Percentiles rank a stretch among this genome's conserved stretches.
Conservation (phyloP, 2,113 vertebrate genomes). For the Mohoua ochrocephala region DNA sequence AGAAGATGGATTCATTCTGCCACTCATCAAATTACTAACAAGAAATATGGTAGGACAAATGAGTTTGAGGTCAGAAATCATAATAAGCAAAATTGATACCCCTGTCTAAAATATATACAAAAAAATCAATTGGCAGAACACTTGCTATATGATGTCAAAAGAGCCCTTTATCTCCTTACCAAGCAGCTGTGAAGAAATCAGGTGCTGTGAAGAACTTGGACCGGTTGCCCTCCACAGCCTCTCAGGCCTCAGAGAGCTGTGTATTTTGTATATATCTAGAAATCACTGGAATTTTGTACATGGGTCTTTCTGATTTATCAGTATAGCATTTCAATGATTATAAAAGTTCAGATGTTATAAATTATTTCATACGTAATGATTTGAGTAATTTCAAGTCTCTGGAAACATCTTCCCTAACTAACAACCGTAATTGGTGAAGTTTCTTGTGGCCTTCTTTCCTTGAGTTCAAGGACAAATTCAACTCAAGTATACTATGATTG, state of each 20-base stretch:
- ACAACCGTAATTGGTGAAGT: neutral
- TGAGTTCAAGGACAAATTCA: neutral
- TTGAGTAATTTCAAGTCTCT: neutral
- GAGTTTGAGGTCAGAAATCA: neutral
- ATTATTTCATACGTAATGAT: neutral
- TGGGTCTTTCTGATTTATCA: neutral
- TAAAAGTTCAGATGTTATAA: neutral
- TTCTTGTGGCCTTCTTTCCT: neutral
- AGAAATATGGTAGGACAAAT: neutral
- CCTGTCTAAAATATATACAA: neutral
- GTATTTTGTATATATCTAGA: neutral
- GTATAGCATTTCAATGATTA: neutral
- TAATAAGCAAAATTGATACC: neutral
- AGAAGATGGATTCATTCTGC: neutral
- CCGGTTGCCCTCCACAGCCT: neutral
- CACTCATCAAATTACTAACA: neutral
- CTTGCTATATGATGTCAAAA: neutral
- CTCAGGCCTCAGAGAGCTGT: neutral
- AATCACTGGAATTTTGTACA: neutral
- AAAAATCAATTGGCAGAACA: neutral
- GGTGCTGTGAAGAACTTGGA: neutral
- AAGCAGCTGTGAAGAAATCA: neutral
- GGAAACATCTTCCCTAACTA: neutral
- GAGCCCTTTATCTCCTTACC: neutral
- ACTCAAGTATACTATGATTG: neutral